Evolutionary conservation across 2,113 vertebrate genomes (phyloP).

Genomic region (Podarcis cretensis): DNA sequence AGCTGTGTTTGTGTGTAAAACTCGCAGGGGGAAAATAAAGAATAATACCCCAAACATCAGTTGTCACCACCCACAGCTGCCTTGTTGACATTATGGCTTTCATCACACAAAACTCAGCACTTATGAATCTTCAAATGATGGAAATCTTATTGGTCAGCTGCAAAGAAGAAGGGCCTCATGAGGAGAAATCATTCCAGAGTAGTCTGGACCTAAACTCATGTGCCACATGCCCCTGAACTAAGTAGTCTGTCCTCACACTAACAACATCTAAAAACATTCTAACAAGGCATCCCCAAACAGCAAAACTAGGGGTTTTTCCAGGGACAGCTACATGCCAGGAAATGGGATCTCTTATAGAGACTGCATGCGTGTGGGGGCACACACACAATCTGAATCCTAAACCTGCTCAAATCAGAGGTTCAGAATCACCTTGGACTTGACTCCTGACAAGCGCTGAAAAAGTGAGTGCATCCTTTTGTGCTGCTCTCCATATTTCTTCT

Average conservation of each 20-base stretch:
- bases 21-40: background rate
- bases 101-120: background rate
- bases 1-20: background rate
- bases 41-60: background rate
- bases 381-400: background rate
- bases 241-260: too few species aligned
- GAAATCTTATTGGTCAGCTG: background rate
- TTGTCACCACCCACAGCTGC: background rate
- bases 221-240: background rate
- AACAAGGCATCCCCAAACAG: background rate
- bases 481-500: background rate
- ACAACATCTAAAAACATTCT: background rate
- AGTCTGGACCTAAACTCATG: background rate
- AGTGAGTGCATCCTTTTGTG: background rate
- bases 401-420: background rate
- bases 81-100: background rate
- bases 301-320: background rate
- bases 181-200: background rate
- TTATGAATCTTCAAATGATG: rapidly evolving
- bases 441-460: background rate
- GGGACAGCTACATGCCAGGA: background rate
- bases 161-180: background rate
- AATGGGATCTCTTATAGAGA: background rate
- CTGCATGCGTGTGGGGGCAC: background rate
- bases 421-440: background rate